Conservation (phyloP, 2,113 vertebrate species). For the Otolemur garnettii region DNA sequence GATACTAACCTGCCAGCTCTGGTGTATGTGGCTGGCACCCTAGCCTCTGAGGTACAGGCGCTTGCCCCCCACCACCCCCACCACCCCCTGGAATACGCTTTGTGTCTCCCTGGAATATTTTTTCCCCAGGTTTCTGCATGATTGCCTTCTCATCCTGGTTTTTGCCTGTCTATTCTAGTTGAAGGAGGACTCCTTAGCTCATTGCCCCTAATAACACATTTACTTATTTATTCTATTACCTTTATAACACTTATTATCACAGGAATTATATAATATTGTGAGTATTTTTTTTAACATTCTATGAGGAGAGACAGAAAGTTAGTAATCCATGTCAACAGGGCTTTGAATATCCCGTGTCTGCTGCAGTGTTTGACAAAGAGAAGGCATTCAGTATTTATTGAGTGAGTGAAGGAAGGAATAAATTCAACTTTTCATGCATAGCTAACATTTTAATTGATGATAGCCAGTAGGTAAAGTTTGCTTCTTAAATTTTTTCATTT, state of each 20-base stretch:
- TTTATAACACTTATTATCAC: neutral
- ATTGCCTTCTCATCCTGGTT: neutral
- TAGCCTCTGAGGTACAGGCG: too few species aligned
- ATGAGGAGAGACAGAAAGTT: neutral
- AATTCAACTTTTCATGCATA: neutral
- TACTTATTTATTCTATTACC: neutral
- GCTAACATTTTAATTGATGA: neutral
- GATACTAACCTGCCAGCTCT: too few species aligned
- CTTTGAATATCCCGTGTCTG: neutral
- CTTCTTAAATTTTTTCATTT: neutral
- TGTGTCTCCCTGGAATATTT: neutral
- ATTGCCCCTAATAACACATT: neutral
- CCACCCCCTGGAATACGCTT: neutral
- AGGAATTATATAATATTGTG: neutral
- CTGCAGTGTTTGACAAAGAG: neutral
- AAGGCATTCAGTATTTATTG: neutral
- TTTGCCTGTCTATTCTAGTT: neutral
- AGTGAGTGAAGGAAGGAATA: constrained; percentile 18
- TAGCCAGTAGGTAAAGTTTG: neutral
- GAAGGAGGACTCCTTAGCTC: neutral
- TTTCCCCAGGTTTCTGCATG: neutral
- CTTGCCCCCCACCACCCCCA: too few species aligned
- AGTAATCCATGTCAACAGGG: neutral
- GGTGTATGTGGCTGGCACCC: too few species aligned
- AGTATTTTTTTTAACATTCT: neutral